A percentile compares a stretch with the other conserved stretches of the same genome.
These are phyloP conservation scores for Andrena cerasifolii DNA, from an alignment of 1,140 invertebrate species.

Conservation along the genomic window DNA sequence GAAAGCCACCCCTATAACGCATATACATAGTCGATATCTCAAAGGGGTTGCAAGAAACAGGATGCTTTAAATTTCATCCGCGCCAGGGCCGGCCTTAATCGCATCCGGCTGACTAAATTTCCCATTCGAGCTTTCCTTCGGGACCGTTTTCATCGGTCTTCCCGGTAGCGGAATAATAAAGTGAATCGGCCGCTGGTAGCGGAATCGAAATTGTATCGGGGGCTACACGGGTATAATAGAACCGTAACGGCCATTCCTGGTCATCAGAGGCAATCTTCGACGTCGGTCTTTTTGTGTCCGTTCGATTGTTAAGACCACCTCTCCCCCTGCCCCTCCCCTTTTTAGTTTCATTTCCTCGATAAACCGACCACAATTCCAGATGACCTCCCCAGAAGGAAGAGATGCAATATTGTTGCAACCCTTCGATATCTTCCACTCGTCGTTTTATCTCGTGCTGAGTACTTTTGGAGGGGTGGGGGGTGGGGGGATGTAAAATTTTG, in stretches of 20 bases:
- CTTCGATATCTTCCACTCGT: too few species aligned
- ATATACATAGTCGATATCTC: conserved; percentile 47
- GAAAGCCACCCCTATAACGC: background rate
- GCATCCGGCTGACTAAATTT: conserved; percentile 65
- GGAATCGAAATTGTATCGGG: conserved; percentile 63
- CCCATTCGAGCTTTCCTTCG: conserved; percentile 54
- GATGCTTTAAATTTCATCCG: conserved; percentile 66
- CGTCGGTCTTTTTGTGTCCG: background rate
- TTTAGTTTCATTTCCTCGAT: background rate
- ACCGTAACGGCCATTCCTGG: conserved; percentile 19
- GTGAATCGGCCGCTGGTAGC: conserved; percentile 21
- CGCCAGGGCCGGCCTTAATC: conserved; percentile 59
- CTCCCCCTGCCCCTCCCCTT: background rate
- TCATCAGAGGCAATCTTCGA: conserved; percentile 21
- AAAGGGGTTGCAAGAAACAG: conserved; percentile 38
- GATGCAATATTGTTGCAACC: background rate
- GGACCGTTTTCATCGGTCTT: conserved; percentile 54
- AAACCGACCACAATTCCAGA: background rate
- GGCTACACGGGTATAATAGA: conserved; percentile 22
- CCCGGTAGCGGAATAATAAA: conserved; percentile 52
- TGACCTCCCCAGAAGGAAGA: background rate
- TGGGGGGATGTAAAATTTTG: background rate
- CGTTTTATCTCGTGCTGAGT: too few species aligned
- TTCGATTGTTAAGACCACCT: too few species aligned
- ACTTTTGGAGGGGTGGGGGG: background rate